Percentiles rank a stretch among this genome's conserved stretches.
Conservation (phyloP, 2,113 vertebrate genomes). For the Numida meleagris region DNA sequence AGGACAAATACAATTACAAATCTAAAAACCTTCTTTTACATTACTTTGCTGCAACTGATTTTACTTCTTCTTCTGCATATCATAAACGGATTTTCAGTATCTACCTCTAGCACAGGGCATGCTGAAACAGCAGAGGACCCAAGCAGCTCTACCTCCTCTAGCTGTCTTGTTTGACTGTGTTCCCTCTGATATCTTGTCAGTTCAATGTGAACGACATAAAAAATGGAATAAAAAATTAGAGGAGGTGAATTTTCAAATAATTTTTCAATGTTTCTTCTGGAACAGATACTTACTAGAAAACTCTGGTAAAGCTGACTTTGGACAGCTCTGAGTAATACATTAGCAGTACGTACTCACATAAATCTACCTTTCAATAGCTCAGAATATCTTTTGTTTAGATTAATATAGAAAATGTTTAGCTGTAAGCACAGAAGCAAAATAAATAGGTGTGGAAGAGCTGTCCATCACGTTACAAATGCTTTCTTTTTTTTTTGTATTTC, state of each 20-base stretch:
- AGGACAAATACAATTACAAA: neutral
- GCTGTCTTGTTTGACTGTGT: neutral
- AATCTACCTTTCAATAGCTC: neutral
- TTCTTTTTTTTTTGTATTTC: neutral
- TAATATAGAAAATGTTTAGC: neutral
- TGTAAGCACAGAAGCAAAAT: neutral
- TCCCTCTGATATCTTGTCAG: neutral
- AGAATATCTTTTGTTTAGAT: neutral
- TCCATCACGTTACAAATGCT: neutral
- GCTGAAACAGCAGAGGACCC: slow-evolving; percentile 3
- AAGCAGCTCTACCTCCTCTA: slow-evolving; percentile 6
- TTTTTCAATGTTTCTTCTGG: neutral
- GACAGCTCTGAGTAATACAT: neutral
- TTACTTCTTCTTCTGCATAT: slow-evolving; percentile 15
- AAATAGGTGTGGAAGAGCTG: neutral
- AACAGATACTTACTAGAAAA: neutral
- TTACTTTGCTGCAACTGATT: slow-evolving; percentile 29
- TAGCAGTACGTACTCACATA: neutral
- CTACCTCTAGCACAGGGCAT: neutral
- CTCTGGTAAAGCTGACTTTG: neutral
- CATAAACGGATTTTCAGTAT: neutral
- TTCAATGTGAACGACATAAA: neutral
- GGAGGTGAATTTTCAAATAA: neutral
- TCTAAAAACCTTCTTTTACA: neutral
- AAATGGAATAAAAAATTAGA: neutral